Conservation (phyloP, 2,888 invertebrate genomes). For the Nudaria mundana region DNA sequence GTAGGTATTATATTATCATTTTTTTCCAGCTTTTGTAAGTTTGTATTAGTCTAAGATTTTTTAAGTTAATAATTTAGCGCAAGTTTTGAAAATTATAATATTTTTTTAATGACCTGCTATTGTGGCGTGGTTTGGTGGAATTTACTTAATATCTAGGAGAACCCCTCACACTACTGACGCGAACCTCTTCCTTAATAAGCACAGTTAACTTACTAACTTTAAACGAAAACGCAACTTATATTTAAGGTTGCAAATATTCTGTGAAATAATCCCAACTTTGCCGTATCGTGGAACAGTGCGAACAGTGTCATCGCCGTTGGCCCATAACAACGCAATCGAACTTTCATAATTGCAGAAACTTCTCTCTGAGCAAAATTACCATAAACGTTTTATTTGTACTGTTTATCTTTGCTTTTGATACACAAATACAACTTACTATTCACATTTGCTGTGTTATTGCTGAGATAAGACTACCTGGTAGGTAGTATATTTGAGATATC, state of each 20-base stretch:
- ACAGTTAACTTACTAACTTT: too few relatives aligned
- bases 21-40: too few relatives aligned
- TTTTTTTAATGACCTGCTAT: too few relatives aligned
- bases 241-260: neutral
- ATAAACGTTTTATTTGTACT: conserved; percentile 25
- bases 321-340: conserved; percentile 32
- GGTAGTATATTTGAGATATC: neutral
- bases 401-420: conserved; percentile 13
- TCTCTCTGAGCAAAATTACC: conserved; percentile 17
- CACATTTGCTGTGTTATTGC: neutral
- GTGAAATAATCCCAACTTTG: neutral
- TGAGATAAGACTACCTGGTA: neutral
- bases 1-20: too few relatives aligned
- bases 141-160: too few relatives aligned
- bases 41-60: too few relatives aligned
- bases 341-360: conserved; percentile 41
- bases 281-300: conserved; percentile 18
- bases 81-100: too few relatives aligned
- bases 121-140: too few relatives aligned
- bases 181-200: too few relatives aligned
- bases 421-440: neutral
- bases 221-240: too few relatives aligned
- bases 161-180: too few relatives aligned
- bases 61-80: too few relatives aligned
- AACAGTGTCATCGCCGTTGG: conserved; percentile 11